These are phyloP conservation scores for Rugalucina vietnamica DNA, from an alignment of 2,888 invertebrate genomes.

Conservation along the genomic window DNA sequence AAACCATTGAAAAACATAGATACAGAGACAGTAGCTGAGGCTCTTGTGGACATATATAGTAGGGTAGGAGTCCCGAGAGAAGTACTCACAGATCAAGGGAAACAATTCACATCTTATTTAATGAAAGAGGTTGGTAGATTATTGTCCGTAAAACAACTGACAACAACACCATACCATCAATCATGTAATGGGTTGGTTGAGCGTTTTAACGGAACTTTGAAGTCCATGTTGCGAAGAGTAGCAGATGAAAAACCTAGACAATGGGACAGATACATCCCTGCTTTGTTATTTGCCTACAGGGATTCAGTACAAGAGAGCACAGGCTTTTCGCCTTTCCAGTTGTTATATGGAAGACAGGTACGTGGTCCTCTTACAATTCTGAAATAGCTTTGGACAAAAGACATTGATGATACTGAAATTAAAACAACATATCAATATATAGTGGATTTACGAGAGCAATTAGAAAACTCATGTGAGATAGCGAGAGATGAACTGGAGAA, in stretches of 20 bases:
- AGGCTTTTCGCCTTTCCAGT: too few relatives aligned
- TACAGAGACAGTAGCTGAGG: conserved; percentile 49
- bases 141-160: neutral
- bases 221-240: neutral
- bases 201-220: neutral
- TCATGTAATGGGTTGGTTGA: neutral
- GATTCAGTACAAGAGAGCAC: too few relatives aligned
- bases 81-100: conserved; percentile 46
- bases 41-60: conserved; percentile 38
- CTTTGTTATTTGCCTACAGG: too few relatives aligned
- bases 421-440: too few relatives aligned
- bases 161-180: neutral
- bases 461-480: too few relatives aligned
- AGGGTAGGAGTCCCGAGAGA: conserved; percentile 44
- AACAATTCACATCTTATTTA: conserved; percentile 61
- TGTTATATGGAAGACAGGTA: too few relatives aligned
- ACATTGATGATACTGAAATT: too few relatives aligned
- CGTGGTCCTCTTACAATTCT: too few relatives aligned
- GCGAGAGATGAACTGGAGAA: too few relatives aligned
- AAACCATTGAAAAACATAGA: conserved; percentile 30
- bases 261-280: neutral
- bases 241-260: neutral
- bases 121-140: conserved; percentile 55
- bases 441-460: too few relatives aligned
- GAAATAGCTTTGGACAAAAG: too few relatives aligned